Evolutionary conservation across 2,888 invertebrate genomes (phyloP).

Genomic region (Lepetodrilus schrolli): DNA sequence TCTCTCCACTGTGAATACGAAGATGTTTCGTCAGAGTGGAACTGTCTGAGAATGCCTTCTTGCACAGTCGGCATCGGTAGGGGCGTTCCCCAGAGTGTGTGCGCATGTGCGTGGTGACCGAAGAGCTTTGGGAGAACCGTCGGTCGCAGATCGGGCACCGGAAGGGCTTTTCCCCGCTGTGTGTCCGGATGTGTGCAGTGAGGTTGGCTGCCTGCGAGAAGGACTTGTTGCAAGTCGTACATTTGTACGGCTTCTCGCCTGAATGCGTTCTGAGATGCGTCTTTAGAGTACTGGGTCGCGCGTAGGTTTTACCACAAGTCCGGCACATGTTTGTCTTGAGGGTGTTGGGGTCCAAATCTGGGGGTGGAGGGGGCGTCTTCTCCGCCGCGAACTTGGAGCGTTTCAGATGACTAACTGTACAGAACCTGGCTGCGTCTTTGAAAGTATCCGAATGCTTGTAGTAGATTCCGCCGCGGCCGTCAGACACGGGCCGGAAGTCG

Average conservation of each 20-base stretch:
- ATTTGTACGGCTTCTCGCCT: conserved; percentile 90
- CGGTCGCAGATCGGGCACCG: conserved; percentile 97
- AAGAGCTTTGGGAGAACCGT: conserved; percentile 94
- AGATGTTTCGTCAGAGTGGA: conserved; percentile 98
- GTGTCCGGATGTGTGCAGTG: conserved; percentile 96
- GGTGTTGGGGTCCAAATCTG: conserved; percentile 27
- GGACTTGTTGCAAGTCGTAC: conserved; percentile 87
- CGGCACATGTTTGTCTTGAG: conserved; percentile 85
- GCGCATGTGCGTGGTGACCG: conserved; percentile 98
- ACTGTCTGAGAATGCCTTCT: conserved; percentile 98
- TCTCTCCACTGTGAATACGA: conserved; percentile 86
- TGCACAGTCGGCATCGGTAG: conserved; percentile 95
- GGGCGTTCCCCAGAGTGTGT: conserved; percentile 99
- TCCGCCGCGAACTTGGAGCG: conserved; percentile 56
- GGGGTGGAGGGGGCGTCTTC: conserved; percentile 38
- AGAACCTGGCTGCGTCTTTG: conserved; percentile 51
- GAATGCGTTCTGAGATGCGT: conserved; percentile 97
- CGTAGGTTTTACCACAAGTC: conserved; percentile 96
- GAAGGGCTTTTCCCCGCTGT: conserved; percentile 98
- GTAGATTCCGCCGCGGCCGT: conserved; percentile 53
- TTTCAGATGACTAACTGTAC: conserved; percentile 47
- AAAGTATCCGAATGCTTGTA: conserved; percentile 63
- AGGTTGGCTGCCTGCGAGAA: conserved; percentile 99
- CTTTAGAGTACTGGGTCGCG: conserved; percentile 95
- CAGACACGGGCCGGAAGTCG: conserved; percentile 53